Evolutionary conservation across 2,888 invertebrate genomes (phyloP), one percentile per base, ranked within the genome.

Genomic region (Eristalis pertinax): DNA sequence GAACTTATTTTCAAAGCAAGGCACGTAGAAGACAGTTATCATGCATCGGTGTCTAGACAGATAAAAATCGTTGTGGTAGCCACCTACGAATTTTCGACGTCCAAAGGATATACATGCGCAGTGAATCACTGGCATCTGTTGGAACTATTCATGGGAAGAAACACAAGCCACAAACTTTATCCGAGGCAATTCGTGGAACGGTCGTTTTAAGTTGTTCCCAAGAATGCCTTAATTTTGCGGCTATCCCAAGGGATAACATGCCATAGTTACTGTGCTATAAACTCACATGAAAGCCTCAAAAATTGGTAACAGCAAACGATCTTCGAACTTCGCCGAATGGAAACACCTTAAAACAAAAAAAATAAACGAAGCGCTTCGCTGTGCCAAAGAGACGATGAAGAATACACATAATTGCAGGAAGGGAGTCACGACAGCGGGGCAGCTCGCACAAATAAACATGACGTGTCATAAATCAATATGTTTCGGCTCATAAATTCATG

Each of bases 401-500:
- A 64, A 78, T 60, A 60, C 75, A 50, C 50, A 50, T 50, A 69
- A 79, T 41, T 65, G 65, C 29, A 19, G 4, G 64, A 41, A 81
- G 75, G 69, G 63, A 69, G 75, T 76, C 76, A 84, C 67, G 75
- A 84, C 75, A 69, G 64, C 68, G 72, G 74, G 56, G 41, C 73
- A 79, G 65, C 76, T 81, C 85, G 73, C 85, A 73, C 81, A 85
- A 81, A 85, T 82, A 77, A 85, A 85, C 85, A 85, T 77, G 85
- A 85, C 82, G 85, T 77, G 82, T 74, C 77, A 85, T 85, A 85
- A 85, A 85, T 85, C 85, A 85, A 85, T 85, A 82, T 85, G 85
- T 82, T 82, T 85, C 82, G 82, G 85, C 81, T 85, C 85, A 85
- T 85, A 85, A 85, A 85, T 85, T 85, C 64, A 82, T 82, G 85